These are phyloP conservation scores for Hipposideros larvatus DNA, from an alignment of 2,797 vertebrate genomes.

Conservation along the genomic window DNA sequence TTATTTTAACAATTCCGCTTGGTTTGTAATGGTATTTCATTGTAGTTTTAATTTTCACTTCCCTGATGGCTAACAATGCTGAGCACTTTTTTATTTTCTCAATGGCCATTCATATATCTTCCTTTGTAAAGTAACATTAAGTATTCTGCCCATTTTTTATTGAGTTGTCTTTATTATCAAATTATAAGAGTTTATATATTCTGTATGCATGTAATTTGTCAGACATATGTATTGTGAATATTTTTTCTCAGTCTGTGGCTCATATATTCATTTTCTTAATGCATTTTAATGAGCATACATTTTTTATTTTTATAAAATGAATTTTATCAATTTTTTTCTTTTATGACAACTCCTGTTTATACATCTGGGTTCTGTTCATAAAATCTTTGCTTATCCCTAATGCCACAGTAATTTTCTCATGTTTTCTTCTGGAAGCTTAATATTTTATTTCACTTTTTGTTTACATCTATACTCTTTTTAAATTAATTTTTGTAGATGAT, in stretches of 20 bases:
- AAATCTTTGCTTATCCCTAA: background rate
- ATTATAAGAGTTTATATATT: background rate
- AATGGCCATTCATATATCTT: background rate
- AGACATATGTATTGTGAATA: background rate
- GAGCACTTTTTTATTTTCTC: conserved; percentile 29
- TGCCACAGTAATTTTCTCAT: background rate
- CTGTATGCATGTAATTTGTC: background rate
- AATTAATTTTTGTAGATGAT: background rate
- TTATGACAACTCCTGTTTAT: background rate
- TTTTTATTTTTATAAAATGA: background rate
- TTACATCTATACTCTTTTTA: background rate
- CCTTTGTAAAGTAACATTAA: background rate
- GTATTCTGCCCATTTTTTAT: background rate
- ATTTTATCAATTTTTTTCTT: background rate
- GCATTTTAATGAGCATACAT: background rate
- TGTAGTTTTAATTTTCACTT: conserved; percentile 1
- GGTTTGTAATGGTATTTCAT: background rate
- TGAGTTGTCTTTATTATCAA: background rate
- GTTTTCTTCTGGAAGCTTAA: background rate
- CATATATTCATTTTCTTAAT: background rate
- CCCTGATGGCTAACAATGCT: background rate
- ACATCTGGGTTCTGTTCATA: background rate
- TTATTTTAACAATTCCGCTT: background rate
- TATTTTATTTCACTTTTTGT: background rate
- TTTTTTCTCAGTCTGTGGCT: background rate